Evolutionary conservation across 2,888 invertebrate species (phyloP), one percentile per base, ranked within the genome.

Genomic region (Mechanitis messenoides): DNA sequence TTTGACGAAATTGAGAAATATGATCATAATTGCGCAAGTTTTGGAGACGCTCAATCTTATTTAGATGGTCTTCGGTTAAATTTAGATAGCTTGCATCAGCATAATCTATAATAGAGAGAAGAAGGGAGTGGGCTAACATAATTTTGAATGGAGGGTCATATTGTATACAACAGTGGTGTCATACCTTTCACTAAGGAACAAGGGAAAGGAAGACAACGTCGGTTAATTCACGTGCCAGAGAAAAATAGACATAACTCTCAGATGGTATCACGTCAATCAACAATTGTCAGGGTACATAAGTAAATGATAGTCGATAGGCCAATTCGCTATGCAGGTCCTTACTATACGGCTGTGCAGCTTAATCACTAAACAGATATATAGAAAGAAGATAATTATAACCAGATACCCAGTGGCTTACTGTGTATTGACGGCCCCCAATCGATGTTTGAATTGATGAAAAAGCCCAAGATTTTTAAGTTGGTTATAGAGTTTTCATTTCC

Each of bases 381-480:
- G 5, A 59, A 33, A 60, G 63, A 50, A 42, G 68, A 68, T 74
- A 71, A 66, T 56, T 72, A 42, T 3, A 42, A 7, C 59, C 62
- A 55, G 66, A 63, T 73, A 78, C 73, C 69, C 75, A 63, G 73
- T 75, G 75, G 71, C 60, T 72, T 50, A 62, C 77, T 76, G 72
- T 73, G 77, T 76, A 80, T 72, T 79, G 68, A 75, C 72, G 74
- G 79, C 79, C 80, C 73, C 74, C 68, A 7, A 20, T 20, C 20
- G 20, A 20, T 20, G 20, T 20, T 20, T 20, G 20, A 20, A 20
- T 20, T 20, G 20, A 20, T 20, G 20, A 20, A 20, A 20, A 20
- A 20, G 20, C 1, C 20, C 20, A 20, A 20, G 20, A 20, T 20
- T 20, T 20, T 20, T 20, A 20, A 20, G 20, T 20, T 20, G 20